Evolutionary conservation across 2,113 vertebrate genomes (phyloP).

Genomic region (Ammospiza nelsoni): DNA sequence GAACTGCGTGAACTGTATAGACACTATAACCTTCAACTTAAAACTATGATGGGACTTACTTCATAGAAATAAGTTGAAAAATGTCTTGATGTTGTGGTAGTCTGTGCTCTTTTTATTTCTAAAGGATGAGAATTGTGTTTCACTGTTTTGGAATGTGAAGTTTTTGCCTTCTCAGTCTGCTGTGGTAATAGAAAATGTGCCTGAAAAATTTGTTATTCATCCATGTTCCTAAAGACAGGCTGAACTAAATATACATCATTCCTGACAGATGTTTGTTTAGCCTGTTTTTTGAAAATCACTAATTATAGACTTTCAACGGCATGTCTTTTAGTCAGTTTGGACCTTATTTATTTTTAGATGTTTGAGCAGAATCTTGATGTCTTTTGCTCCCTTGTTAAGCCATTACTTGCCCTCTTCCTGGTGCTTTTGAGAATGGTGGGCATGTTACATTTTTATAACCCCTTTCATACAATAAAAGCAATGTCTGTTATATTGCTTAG

Average conservation of each 20-base stretch:
- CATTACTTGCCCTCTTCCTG: not conserved
- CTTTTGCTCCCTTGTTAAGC: not conserved
- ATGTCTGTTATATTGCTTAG: not conserved
- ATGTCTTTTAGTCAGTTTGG: not conserved
- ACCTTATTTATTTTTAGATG: not conserved
- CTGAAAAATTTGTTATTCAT: not conserved
- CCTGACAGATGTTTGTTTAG: conserved; percentile 40
- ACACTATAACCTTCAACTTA: not conserved
- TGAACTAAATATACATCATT: not conserved
- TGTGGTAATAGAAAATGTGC: not conserved
- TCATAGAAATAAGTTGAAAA: not conserved
- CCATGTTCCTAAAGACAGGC: not conserved
- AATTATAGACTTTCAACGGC: not conserved
- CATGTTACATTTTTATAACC: not conserved
- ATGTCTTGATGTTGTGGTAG: not conserved
- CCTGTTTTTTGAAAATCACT: not conserved
- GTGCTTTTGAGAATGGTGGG: not conserved
- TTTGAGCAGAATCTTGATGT: not conserved
- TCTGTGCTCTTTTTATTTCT: not conserved
- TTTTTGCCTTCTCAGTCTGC: not conserved
- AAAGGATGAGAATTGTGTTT: not conserved
- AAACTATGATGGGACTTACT: not conserved
- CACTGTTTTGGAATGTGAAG: not conserved
- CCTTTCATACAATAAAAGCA: not conserved
- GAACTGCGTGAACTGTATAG: not conserved